Conservation (phyloP, 2,888 invertebrate genomes). For the Macrosiphum euphorbiae region DNA sequence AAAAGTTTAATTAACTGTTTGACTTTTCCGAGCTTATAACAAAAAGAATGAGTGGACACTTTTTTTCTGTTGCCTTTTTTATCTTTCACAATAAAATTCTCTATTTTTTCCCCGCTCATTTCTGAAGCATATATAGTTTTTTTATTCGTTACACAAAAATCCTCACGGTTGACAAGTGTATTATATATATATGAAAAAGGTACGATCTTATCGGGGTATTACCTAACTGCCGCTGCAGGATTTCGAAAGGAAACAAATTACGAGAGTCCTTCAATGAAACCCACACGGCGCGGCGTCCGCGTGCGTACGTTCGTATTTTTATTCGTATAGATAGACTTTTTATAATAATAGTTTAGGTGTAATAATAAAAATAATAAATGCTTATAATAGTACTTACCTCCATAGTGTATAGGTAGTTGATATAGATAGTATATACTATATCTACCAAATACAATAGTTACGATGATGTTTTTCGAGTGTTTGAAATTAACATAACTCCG, state of each 20-base stretch:
- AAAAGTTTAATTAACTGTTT: conserved; percentile 63
- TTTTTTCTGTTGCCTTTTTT: conserved; percentile 31
- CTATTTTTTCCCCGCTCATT: conserved; percentile 16
- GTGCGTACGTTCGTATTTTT: background rate
- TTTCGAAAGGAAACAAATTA: background rate
- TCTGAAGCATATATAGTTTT: background rate
- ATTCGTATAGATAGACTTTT: background rate
- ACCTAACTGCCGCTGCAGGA: background rate
- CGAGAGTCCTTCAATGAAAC: background rate
- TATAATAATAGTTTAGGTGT: background rate
- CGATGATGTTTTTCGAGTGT: too few relatives aligned
- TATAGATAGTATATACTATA: background rate
- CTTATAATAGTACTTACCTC: background rate
- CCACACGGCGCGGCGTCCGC: background rate
- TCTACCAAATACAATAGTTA: too few relatives aligned
- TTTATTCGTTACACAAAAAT: conserved; percentile 7
- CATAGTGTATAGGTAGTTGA: background rate
- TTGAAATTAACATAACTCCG: background rate
- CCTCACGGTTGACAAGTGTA: conserved; percentile 31
- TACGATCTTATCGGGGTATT: conserved; percentile 3
- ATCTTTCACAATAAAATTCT: conserved; percentile 36
- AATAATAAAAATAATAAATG: background rate
- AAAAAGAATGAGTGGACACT: conserved; percentile 48
- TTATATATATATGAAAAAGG: conserved; percentile 7
- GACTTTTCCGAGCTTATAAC: conserved; percentile 20